Percentiles rank a stretch among this genome's conserved stretches.
phyloP scores from a whole-genome alignment of 2,797 vertebrate genomes.

The Mormyrus proboscirostris region DNA sequence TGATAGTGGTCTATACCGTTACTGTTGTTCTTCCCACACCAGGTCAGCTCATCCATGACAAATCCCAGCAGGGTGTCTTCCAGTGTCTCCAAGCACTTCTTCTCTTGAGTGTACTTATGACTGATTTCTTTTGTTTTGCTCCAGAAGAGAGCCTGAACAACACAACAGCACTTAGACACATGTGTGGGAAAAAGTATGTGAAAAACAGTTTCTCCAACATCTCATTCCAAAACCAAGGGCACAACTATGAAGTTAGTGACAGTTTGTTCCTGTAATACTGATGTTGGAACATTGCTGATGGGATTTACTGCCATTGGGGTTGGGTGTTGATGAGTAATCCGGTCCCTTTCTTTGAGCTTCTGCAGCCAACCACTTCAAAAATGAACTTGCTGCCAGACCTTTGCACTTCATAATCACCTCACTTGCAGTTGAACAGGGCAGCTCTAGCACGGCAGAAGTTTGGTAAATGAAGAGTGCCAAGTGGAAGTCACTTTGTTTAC shows the following conservation, averaged over 20 bases:
- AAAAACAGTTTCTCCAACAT: not conserved
- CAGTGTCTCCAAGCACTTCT: constrained; percentile 43
- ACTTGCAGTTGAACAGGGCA: not conserved
- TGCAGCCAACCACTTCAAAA: not conserved
- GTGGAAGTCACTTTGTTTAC: not conserved
- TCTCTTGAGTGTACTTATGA: constrained; percentile 44
- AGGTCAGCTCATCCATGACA: constrained; percentile 45
- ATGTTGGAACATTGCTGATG: not conserved
- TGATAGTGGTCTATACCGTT: constrained; percentile 33
- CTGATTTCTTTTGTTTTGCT: constrained; percentile 55
- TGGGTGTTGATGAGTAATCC: not conserved
- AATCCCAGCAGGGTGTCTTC: constrained; percentile 57
- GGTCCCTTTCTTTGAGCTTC: not conserved
- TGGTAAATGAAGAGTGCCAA: not conserved
- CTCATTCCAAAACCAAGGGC: not conserved
- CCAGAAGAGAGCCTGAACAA: constrained; percentile 58
- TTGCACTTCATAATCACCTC: not conserved
- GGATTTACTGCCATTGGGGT: not conserved
- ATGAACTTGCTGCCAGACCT: not conserved
- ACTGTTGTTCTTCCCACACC: constrained; percentile 58
- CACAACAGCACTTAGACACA: not conserved
- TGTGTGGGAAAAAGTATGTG: not conserved
- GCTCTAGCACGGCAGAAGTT: not conserved
- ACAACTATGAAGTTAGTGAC: not conserved
- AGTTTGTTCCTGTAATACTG: not conserved